These are phyloP conservation scores for Helobdella robusta DNA, from an alignment of 2,888 invertebrate genomes.

Conservation along the genomic window DNA sequence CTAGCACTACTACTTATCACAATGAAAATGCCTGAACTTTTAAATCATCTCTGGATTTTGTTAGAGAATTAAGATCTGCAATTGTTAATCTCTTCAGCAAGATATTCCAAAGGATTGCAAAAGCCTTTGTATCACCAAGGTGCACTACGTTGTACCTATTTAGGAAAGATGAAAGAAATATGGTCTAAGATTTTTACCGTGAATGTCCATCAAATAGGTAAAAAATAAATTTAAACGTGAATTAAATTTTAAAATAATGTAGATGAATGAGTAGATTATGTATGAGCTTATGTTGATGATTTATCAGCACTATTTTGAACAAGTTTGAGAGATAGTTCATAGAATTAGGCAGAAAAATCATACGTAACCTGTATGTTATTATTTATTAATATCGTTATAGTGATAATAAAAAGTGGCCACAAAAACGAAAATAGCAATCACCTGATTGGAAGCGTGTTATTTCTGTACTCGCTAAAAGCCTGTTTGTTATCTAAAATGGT, in stretches of 20 bases:
- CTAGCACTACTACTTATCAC: not conserved
- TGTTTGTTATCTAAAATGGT: slow-evolving; percentile 64
- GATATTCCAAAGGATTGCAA: slow-evolving; percentile 9
- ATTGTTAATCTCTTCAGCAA: not conserved
- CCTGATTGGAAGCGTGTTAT: not conserved
- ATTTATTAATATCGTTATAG: too few relatives aligned
- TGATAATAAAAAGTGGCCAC: too few relatives aligned
- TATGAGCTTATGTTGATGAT: not conserved
- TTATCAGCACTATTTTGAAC: too few relatives aligned
- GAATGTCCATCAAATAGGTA: too few relatives aligned
- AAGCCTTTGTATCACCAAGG: not conserved
- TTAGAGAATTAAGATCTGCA: not conserved
- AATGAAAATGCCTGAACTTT: not conserved
- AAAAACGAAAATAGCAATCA: not conserved
- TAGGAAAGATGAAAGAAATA: too few relatives aligned
- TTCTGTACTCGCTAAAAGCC: slow-evolving; percentile 23
- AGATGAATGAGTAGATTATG: not conserved
- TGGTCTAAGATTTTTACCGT: too few relatives aligned
- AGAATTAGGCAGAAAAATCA: too few relatives aligned
- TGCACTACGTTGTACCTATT: not conserved
- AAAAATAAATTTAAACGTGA: not conserved
- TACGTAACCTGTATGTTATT: too few relatives aligned
- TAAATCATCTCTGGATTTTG: not conserved
- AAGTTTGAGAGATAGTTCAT: too few relatives aligned
- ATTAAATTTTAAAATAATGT: not conserved